phyloP scores from a whole-genome alignment of 2,888 invertebrate species.

The Cyclophora albipunctata region DNA sequence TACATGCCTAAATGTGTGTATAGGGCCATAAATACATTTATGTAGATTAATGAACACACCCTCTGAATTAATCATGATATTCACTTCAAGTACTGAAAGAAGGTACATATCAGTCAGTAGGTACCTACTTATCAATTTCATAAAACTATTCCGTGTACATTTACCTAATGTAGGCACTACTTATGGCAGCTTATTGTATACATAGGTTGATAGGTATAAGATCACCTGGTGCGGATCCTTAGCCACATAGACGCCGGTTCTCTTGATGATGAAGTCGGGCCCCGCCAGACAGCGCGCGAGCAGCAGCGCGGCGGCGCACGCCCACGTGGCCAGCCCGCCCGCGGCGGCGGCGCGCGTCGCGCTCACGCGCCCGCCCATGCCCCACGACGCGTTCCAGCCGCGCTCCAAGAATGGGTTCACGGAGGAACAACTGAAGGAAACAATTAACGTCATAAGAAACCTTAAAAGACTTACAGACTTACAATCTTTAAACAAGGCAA shows the following conservation, averaged over 20 bases:
- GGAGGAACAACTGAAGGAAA: conserved; percentile 46
- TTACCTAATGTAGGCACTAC: too few species aligned
- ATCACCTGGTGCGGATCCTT: conserved; percentile 50
- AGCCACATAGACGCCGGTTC: conserved; percentile 43
- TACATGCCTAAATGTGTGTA: too few species aligned
- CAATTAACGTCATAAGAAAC: neutral
- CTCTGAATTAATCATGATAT: neutral
- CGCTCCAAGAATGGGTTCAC: conserved; percentile 41
- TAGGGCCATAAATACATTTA: too few species aligned
- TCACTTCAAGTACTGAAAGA: neutral
- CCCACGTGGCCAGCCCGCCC: conserved; percentile 56
- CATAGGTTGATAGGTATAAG: too few species aligned
- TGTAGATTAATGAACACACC: too few species aligned
- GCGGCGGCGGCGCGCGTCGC: conserved; percentile 53
- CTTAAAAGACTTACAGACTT: too few species aligned
- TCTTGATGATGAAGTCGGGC: conserved; percentile 51
- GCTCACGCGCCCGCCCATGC: conserved; percentile 40
- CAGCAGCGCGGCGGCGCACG: conserved; percentile 49
- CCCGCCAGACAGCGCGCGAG: conserved; percentile 58
- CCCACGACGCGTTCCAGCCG: conserved; percentile 41
- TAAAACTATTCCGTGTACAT: too few species aligned
- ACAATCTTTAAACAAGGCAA: too few species aligned
- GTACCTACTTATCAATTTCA: too few species aligned
- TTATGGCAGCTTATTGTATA: too few species aligned
- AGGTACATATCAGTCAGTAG: neutral